A percentile compares a stretch with the other conserved stretches of the same genome.
Evolutionary conservation across 2,797 vertebrate genomes (phyloP).

Genomic region (Micrastur ruficollis): DNA sequence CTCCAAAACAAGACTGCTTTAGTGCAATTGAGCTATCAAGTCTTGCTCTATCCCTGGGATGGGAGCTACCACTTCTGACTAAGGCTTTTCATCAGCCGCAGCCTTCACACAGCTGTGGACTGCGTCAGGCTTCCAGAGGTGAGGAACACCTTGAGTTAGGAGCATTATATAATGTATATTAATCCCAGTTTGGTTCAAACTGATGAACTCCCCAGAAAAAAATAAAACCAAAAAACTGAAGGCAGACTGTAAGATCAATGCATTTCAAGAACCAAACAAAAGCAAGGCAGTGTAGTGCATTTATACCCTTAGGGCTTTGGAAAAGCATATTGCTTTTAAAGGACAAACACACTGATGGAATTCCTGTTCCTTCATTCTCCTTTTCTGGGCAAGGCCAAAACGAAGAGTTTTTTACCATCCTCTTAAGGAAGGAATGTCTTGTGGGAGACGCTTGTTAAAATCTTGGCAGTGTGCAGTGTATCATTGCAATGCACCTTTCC

Average conservation of each 20-base stretch:
- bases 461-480: background rate
- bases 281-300: background rate
- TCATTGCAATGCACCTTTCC: background rate
- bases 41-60: background rate
- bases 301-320: background rate
- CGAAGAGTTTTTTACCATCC: background rate
- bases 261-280: background rate
- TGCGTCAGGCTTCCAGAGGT: background rate
- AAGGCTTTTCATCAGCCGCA: background rate
- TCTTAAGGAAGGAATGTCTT: conserved; percentile 3
- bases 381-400: background rate
- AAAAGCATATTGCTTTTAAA: background rate
- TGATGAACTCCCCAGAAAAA: background rate
- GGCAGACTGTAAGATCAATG: background rate
- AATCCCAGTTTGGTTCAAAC: background rate
- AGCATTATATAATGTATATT: background rate
- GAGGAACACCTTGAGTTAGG: background rate
- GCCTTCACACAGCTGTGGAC: background rate
- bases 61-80: background rate
- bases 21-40: background rate
- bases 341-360: background rate
- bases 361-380: background rate
- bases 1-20: background rate
- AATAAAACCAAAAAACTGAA: background rate
- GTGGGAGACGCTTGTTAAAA: background rate